phyloP scores from a whole-genome alignment of 2,797 vertebrate species.

The Microctenopoma steveboyesi region DNA sequence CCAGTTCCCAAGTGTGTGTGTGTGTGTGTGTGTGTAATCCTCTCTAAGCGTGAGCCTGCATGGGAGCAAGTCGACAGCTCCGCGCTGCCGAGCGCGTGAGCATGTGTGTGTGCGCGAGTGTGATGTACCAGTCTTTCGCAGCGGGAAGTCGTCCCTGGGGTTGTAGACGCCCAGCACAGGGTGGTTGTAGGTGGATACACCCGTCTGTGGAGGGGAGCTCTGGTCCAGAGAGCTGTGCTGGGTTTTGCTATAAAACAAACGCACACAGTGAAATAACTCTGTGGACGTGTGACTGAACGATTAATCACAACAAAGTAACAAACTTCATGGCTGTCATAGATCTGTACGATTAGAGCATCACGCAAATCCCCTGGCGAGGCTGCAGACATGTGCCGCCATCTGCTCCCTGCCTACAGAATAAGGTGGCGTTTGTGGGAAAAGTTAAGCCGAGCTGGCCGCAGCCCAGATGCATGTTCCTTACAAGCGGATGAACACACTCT shows the following conservation, averaged over 20 bases:
- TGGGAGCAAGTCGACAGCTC: conserved; percentile 1
- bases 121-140: conserved; percentile 94
- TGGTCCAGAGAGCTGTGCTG: conserved; percentile 99
- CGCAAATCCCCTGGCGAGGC: conserved; percentile 58
- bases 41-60: conserved; percentile 12
- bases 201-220: conserved; percentile 97
- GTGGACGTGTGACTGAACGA: conserved; percentile 22
- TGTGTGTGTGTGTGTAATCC: conserved; percentile 22
- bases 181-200: conserved; percentile 93
- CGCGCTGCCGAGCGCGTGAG: not conserved
- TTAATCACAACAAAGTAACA: conserved; percentile 48
- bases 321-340: conserved; percentile 60
- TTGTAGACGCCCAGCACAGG: conserved; percentile 97
- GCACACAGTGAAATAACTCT: conserved; percentile 16
- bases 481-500: conserved; percentile 51
- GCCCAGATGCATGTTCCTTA: conserved; percentile 72
- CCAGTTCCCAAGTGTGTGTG: conserved; percentile 9
- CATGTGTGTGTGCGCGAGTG: conserved; percentile 9
- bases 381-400: conserved; percentile 67
- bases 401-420: conserved; percentile 64
- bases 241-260: conserved; percentile 87
- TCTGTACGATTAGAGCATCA: conserved; percentile 64
- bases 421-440: conserved; percentile 63
- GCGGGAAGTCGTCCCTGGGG: conserved; percentile 97
- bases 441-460: conserved; percentile 60